phyloP scores from a whole-genome alignment of 2,797 vertebrate species.

The Okamejei kenojei region DNA sequence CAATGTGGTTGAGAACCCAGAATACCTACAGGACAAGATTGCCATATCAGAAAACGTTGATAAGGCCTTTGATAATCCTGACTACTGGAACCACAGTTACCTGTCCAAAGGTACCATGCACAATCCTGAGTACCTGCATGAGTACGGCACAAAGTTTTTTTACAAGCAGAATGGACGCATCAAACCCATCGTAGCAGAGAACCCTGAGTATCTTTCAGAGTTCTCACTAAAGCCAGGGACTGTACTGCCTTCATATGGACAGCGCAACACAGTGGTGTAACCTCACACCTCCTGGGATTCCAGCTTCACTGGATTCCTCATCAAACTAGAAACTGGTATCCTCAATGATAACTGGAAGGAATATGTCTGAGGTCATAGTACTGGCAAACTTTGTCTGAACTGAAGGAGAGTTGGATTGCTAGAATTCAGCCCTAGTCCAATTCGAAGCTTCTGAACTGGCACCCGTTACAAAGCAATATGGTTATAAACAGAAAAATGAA shows the following conservation, averaged over 20 bases:
- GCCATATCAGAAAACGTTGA: constrained; percentile 77
- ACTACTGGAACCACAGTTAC: constrained; percentile 96
- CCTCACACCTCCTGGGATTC: constrained; percentile 45
- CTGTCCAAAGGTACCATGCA: constrained; percentile 78
- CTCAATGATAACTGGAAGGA: constrained; percentile 23
- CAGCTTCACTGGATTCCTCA: constrained; percentile 50
- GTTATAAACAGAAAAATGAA: constrained; percentile 67
- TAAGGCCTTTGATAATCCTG: constrained; percentile 96
- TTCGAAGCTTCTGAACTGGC: neutral
- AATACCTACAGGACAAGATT: constrained; percentile 74
- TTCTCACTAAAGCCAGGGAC: constrained; percentile 83
- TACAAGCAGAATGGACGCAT: constrained; percentile 93
- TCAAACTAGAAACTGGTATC: constrained; percentile 26
- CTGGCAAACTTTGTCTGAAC: neutral
- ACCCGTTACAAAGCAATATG: constrained; percentile 65
- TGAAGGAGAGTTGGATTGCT: constrained; percentile 7
- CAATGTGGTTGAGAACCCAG: constrained; percentile 62
- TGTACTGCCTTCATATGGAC: constrained; percentile 88
- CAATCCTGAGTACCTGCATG: constrained; percentile 81
- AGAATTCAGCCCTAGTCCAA: constrained; percentile 20
- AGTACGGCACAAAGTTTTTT: constrained; percentile 85
- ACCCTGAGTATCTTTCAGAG: constrained; percentile 89
- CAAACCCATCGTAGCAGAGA: constrained; percentile 81
- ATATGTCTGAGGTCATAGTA: constrained; percentile 16
- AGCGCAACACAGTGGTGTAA: constrained; percentile 97